phyloP scores from a whole-genome alignment of 2,113 vertebrate species.

The Anolis sagrei region DNA sequence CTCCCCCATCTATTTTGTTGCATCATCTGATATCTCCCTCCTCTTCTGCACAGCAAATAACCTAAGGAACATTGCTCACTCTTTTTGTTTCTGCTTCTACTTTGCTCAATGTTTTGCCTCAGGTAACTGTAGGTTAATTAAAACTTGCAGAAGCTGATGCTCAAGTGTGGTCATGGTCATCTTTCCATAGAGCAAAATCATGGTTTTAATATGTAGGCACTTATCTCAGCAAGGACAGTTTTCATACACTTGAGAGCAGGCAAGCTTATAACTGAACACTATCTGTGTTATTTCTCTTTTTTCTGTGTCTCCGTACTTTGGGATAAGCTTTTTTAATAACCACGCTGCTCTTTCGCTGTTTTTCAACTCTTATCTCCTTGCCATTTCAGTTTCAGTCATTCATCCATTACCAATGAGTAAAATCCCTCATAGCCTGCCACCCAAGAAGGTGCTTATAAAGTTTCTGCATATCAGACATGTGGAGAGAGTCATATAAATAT shows the following conservation, averaged over 20 bases:
- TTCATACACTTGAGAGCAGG: conserved; percentile 10
- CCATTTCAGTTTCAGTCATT: conserved; percentile 12
- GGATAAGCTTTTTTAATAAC: conserved; percentile 29
- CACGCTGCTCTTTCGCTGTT: conserved; percentile 7
- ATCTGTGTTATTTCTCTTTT: background rate
- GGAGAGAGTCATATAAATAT: background rate
- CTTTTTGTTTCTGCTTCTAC: background rate
- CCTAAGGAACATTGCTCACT: background rate
- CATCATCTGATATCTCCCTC: background rate
- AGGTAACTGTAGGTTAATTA: conserved; percentile 8
- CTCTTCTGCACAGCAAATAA: background rate
- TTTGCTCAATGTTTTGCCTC: conserved; percentile 9
- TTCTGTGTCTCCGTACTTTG: background rate
- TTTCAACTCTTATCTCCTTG: conserved; percentile 18
- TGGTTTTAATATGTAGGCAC: conserved; percentile 12
- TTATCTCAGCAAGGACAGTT: conserved; percentile 29
- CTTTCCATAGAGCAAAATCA: conserved; percentile 13
- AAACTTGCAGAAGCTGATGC: conserved; percentile 15
- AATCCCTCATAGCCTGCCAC: background rate
- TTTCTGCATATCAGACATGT: background rate
- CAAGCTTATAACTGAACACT: conserved; percentile 18
- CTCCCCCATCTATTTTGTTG: background rate
- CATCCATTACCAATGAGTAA: background rate
- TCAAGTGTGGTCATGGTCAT: background rate
- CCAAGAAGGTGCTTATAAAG: background rate